These are phyloP conservation scores for Microplitis mediator DNA, from an alignment of 1,140 invertebrate species.

Conservation along the genomic window DNA sequence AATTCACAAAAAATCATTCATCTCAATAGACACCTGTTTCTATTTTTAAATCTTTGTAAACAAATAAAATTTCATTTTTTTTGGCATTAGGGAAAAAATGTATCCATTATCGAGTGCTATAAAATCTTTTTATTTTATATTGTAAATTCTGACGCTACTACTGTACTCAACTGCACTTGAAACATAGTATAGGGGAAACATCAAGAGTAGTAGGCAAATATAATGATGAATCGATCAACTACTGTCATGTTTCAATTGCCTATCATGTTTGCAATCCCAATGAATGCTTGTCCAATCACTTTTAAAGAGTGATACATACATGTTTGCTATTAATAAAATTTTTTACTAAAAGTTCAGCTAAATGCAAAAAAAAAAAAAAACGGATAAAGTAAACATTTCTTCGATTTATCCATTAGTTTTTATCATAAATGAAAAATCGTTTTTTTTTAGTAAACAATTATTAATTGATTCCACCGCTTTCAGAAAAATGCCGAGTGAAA, in stretches of 20 bases:
- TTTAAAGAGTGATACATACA: constrained; percentile 10
- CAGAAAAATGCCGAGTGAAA: no score
- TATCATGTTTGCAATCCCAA: constrained; percentile 5
- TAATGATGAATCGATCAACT: constrained; percentile 25
- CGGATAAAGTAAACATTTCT: no score
- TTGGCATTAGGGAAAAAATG: not conserved
- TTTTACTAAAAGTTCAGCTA: not conserved
- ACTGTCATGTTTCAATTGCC: constrained; percentile 5
- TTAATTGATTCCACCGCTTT: no score
- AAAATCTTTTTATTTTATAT: not conserved
- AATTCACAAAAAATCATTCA: no score
- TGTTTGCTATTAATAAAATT: constrained; percentile 15
- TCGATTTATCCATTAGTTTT: no score
- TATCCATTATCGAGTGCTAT: no score
- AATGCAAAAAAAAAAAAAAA: not conserved
- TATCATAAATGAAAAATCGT: no score
- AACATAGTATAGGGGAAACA: not conserved
- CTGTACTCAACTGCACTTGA: not conserved
- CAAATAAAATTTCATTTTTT: not conserved
- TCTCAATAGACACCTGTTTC: no score
- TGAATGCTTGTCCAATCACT: not conserved
- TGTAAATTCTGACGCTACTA: not conserved
- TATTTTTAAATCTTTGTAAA: no score
- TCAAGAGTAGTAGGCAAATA: constrained; percentile 19
- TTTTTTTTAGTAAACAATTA: no score